phyloP scores from a whole-genome alignment of 1,140 invertebrate species.

The Calephelis virginiensis region DNA sequence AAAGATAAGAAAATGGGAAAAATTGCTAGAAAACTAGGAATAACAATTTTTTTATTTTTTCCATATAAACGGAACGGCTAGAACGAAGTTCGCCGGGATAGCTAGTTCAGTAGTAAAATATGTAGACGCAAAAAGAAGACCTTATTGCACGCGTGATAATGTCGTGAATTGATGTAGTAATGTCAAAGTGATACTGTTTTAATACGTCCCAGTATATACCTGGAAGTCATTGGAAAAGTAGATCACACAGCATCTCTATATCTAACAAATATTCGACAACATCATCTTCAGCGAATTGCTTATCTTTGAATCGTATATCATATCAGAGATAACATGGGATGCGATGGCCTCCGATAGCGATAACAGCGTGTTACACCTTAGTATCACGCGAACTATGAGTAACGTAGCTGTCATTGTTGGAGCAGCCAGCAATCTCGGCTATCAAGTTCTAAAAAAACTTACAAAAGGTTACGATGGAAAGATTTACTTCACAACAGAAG shows the following conservation, averaged over 20 bases:
- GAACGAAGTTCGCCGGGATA: no score
- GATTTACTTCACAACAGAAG: slow-evolving; percentile 70
- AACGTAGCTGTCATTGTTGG: slow-evolving; percentile 64
- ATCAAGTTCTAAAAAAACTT: slow-evolving; percentile 63
- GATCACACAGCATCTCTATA: slow-evolving; percentile 3
- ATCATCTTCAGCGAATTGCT: slow-evolving; percentile 36
- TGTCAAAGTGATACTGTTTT: no score
- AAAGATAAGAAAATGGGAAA: no score
- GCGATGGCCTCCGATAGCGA: slow-evolving; percentile 61
- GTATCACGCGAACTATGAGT: slow-evolving; percentile 53
- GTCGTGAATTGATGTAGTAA: no score
- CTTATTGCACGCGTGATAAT: no score
- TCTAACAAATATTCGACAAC: slow-evolving; percentile 24
- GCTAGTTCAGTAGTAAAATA: no score
- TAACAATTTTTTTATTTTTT: no score
- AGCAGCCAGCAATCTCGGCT: slow-evolving; percentile 64
- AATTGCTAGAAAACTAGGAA: no score
- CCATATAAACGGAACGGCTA: no score
- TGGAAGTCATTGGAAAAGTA: not conserved
- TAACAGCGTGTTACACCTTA: slow-evolving; percentile 44
- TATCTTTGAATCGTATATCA: slow-evolving; percentile 36
- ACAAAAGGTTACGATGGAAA: slow-evolving; percentile 54
- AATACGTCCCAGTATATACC: no score
- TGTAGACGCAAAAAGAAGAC: no score
- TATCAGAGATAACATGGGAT: slow-evolving; percentile 50